Base-by-base conservation (phyloP, 2,888 invertebrate species). In the Liodrosophila aerea region DNA sequence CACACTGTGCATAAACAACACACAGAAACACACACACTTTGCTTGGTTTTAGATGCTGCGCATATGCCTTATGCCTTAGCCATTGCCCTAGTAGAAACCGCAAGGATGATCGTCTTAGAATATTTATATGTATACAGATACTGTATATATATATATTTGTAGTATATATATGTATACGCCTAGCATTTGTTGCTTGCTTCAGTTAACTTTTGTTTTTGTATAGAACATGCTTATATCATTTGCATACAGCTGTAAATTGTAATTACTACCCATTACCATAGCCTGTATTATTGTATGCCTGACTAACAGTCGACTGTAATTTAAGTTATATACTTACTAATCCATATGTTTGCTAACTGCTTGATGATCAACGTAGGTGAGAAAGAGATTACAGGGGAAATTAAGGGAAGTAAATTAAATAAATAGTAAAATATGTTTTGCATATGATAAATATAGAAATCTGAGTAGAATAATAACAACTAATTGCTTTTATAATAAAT, bases 181-280 rank as follows among this genome's bases (percentile, higher is more conserved):
- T n/a, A n/a, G n/a, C n/a, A n/a, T n/a, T n/a, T n/a, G n/a, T 60
- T 77, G 77, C 83, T 72, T 78, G 77, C 73, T 65, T 71, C 43
- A 62, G 60, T 60, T 60, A 53, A 13, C 16, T 39, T 44, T 62
- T 37, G 68, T 7, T 62, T 69, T 62, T 64, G n/a, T 43, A 41
- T 63, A 61, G 31, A 63, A 46, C 15, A 41, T 72, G 69, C 76
- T 59, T 51, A 56, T 40, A 59, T 75, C 50, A 46, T 61, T 64
- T 49, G 56, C 43, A 61, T 61, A 18, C 41, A 40, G 43, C 50
- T 73, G 64, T 70, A 59, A 56, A 46, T 52, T 31, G 46, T 33
- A 45, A 27, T 11, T 18, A 8, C 22, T 18, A 22, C 5, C 22
- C 22, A 22, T 22, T 46, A 57, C 44, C 50, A 33, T 43, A 47